Conservation (phyloP, 2,888 invertebrate species). For the Leptinotarsa juncta region DNA sequence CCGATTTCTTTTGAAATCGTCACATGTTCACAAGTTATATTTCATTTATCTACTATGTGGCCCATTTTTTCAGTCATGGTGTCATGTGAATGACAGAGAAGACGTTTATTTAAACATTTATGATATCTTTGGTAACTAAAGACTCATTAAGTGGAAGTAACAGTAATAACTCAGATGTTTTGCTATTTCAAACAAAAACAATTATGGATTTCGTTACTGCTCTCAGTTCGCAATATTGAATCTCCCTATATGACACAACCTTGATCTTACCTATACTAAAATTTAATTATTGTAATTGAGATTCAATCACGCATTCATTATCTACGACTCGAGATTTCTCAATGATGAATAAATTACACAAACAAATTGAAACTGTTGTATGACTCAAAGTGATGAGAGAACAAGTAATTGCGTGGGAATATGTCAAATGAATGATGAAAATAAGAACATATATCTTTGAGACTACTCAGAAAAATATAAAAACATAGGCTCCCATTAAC, state of each 20-base stretch:
- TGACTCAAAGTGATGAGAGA: conserved; percentile 1
- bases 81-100: too few relatives aligned
- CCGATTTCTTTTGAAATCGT: too few relatives aligned
- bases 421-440: not conserved
- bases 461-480: not conserved
- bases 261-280: not conserved
- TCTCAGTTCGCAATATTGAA: not conserved
- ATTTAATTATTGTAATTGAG: conserved; percentile 3
- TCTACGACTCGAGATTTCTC: not conserved
- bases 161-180: not conserved
- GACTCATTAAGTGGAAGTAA: not conserved
- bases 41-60: too few relatives aligned
- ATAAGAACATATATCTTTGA: not conserved
- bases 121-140: too few relatives aligned
- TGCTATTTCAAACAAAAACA: not conserved
- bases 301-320: conserved; percentile 1
- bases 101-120: too few relatives aligned
- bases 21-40: too few relatives aligned
- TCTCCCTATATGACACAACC: not conserved
- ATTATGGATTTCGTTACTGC: not conserved
- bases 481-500: not conserved
- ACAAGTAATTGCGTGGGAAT: not conserved
- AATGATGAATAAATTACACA: conserved; percentile 1
- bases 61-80: too few relatives aligned
- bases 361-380: not conserved